Evolutionary conservation across 1,140 invertebrate species (phyloP).

Genomic region (Plutomurus gul): DNA sequence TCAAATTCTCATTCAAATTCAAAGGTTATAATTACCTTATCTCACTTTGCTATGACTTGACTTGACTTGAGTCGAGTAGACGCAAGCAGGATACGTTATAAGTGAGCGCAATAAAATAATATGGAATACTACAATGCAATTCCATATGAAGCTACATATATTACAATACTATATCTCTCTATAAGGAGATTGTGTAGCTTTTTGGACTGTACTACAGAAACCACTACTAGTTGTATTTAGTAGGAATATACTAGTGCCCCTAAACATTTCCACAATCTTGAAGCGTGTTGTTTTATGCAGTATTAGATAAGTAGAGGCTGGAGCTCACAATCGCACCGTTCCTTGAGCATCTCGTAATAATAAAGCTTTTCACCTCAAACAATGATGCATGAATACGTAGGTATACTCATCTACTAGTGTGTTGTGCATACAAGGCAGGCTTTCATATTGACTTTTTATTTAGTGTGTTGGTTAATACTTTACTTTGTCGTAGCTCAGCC

Average conservation of each 20-base stretch:
- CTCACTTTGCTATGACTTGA: constrained; percentile 24
- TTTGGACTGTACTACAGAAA: no score
- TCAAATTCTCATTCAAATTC: constrained; percentile 36
- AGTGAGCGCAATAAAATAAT: constrained; percentile 1
- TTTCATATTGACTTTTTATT: neutral
- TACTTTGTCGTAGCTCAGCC: neutral
- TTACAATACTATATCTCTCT: neutral
- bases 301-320: no score
- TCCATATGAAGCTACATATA: neutral
- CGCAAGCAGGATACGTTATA: constrained; percentile 10
- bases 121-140: constrained; percentile 22
- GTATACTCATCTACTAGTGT: no score
- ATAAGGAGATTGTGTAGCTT: constrained; percentile 13
- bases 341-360: no score
- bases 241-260: no score
- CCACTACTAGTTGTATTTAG: no score
- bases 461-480: neutral
- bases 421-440: neutral
- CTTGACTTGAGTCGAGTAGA: neutral
- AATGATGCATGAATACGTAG: no score
- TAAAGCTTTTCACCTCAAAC: no score
- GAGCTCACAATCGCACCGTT: no score
- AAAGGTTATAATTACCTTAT: constrained; percentile 46
- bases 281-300: no score
- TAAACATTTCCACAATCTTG: no score